Conservation (phyloP, 2,797 vertebrate genomes). For the Mormyrus hasselquistii region DNA sequence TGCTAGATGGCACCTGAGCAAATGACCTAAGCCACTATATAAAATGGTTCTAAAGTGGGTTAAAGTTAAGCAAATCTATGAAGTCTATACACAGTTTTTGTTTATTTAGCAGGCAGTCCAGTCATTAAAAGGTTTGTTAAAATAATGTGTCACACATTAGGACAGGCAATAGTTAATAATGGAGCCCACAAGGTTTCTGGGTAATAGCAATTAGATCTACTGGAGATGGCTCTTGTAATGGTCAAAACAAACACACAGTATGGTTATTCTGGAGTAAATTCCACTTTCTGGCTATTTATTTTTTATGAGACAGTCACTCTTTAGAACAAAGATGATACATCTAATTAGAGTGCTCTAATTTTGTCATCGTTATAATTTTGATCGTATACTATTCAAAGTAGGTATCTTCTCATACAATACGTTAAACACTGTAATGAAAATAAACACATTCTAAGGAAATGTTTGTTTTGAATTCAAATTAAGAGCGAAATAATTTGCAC, state of each 20-base stretch:
- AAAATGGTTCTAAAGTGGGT: background rate
- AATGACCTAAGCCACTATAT: background rate
- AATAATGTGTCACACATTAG: background rate
- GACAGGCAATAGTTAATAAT: background rate
- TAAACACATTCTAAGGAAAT: background rate
- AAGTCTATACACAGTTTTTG: background rate
- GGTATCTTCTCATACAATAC: background rate
- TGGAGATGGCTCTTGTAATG: background rate
- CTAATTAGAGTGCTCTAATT: background rate
- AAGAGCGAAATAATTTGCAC: background rate
- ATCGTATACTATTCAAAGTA: background rate
- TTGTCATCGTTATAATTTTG: background rate
- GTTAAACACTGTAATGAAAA: background rate
- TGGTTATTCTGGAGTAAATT: background rate
- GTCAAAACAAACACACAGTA: background rate
- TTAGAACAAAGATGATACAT: background rate
- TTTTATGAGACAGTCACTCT: background rate
- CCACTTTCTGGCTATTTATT: background rate
- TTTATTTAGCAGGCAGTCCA: background rate
- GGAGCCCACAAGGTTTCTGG: background rate
- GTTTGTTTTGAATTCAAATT: background rate
- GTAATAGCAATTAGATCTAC: background rate
- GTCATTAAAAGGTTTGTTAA: background rate
- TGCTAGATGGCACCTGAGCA: background rate
- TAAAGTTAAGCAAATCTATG: background rate